These are phyloP conservation scores for Helarctos malayanus DNA, from an alignment of 2,797 vertebrate species.

Conservation along the genomic window DNA sequence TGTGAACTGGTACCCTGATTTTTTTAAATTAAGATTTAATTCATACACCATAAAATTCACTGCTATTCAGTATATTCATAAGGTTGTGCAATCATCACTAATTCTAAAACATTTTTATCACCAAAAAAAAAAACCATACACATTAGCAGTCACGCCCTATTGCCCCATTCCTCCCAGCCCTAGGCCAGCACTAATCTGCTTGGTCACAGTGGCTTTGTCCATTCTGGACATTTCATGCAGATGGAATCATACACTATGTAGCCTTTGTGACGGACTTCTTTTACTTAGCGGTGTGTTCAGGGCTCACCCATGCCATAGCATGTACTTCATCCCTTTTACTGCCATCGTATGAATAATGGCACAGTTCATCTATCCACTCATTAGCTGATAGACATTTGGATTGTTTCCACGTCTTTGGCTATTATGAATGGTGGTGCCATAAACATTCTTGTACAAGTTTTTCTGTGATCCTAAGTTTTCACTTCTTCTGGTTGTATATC, in stretches of 20 bases:
- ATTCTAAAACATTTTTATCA: slow-evolving; percentile 8
- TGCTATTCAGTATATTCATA: neutral
- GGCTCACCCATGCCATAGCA: neutral
- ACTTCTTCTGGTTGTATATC: neutral
- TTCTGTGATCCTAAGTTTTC: neutral
- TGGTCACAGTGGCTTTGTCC: neutral
- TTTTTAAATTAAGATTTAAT: neutral
- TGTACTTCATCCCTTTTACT: neutral
- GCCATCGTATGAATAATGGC: neutral
- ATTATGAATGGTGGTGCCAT: neutral
- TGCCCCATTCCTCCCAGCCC: neutral
- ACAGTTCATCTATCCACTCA: neutral
- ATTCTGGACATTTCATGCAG: neutral
- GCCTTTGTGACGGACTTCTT: neutral
- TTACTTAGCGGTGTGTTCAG: neutral
- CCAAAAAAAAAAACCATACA: neutral
- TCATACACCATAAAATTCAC: neutral
- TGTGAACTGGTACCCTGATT: neutral
- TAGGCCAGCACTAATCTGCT: neutral
- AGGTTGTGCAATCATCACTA: neutral
- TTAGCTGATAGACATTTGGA: neutral
- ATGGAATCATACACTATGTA: neutral
- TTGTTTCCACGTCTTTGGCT: neutral
- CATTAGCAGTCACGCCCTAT: neutral
- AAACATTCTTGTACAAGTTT: neutral